Base-by-base conservation (phyloP, 2,888 invertebrate species). In the Acleris emargana region DNA sequence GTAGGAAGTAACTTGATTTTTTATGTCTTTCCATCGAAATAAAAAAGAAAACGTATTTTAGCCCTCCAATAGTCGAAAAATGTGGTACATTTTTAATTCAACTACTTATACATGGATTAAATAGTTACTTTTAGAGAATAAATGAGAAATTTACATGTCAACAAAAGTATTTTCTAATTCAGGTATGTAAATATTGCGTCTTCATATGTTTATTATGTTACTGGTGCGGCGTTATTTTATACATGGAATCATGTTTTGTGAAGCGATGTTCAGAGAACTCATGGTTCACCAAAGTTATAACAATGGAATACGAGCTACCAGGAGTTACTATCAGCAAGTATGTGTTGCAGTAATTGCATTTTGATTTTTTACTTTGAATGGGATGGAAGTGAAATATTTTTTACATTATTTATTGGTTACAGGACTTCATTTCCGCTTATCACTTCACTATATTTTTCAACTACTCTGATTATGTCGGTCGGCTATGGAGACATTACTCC, bases 171-270 rank as follows among this genome's bases (percentile, higher is more conserved):
- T 45, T 45, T 13, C n/a, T 62, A 49, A 64, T 79, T 78, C 74
- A 93, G 87, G 75, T 91, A 47, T 69, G 86, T 1, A 93, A 93
- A 76, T 93, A 93, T 73, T 84, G 86, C 54, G 82, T 90, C 20
- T 93, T 89, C 71, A 83, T 93, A 58, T 73, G 83, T 61, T 75
- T 93, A 25, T 76, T 91, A 47, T 89, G 90, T 69, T 93, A 93
- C 73, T 93, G 93, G 92, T 89, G 88, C 60, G 92, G 93, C n/a
- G 84, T 92, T n/a, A 82, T 93, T 55, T 77, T 93, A 45, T 93
- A 83, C 71, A 87, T 93, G 84, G 89, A 91, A 69, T 85, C 93
- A 18, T 94, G 94, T 76, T 93, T 93, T 70, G 87, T 89, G 20
- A 83, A 74, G 64, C 80, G 88, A 64, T 94, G 94, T 71, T 80